Evolutionary conservation across 1,140 invertebrate genomes (phyloP).

Genomic region (Formica selysi): DNA sequence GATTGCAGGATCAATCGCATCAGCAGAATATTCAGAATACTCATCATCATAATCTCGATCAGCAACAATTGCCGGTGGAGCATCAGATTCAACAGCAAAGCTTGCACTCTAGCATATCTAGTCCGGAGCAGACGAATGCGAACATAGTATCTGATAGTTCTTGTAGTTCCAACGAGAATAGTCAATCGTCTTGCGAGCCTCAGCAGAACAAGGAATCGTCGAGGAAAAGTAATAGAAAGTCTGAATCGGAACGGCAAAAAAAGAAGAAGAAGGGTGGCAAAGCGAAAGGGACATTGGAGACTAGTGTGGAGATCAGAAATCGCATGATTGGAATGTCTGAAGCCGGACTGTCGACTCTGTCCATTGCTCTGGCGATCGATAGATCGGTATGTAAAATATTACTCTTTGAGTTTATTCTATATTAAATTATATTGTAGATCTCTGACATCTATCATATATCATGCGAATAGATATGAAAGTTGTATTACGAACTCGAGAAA

Average conservation of each 20-base stretch:
- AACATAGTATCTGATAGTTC: conserved; percentile 66
- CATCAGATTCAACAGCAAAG: conserved; percentile 68
- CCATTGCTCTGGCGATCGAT: conserved; percentile 85
- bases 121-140: conserved; percentile 42
- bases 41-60: conserved; percentile 71
- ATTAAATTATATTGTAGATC: conserved; percentile 32
- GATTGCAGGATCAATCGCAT: conserved; percentile 69
- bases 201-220: conserved; percentile 60
- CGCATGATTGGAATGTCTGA: conserved; percentile 86
- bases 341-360: conserved; percentile 85
- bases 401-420: conserved; percentile 38
- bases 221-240: conserved; percentile 53
- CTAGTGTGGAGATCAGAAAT: conserved; percentile 85
- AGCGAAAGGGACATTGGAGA: conserved; percentile 84
- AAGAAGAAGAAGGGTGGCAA: conserved; percentile 84
- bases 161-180: conserved; percentile 75
- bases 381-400: conserved; percentile 81
- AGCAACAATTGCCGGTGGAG: conserved; percentile 65
- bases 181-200: conserved; percentile 74
- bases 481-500: conserved; percentile 26
- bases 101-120: conserved; percentile 57
- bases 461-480: conserved; percentile 16
- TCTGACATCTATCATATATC: background rate
- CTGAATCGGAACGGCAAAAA: conserved; percentile 23
- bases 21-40: conserved; percentile 57